Conservation (phyloP, 2,113 vertebrate species). For the Spea multiplicata region DNA sequence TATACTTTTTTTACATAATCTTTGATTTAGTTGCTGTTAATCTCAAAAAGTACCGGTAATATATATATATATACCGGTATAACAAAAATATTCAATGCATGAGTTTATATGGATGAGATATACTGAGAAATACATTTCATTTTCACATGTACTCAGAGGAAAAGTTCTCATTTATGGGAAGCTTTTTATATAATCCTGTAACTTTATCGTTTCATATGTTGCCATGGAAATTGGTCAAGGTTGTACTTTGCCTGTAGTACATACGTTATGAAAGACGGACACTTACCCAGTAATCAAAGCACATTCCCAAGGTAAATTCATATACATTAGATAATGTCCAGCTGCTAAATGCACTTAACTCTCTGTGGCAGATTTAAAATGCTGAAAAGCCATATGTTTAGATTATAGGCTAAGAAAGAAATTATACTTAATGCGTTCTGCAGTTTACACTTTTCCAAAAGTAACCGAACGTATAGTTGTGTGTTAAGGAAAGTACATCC, state of each 20-base stretch:
- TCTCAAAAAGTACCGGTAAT: no score
- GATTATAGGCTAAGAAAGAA: slow-evolving; percentile 22
- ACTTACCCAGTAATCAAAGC: slow-evolving; percentile 30
- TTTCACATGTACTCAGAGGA: no score
- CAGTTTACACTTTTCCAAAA: no score
- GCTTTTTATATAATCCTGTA: slow-evolving; percentile 1
- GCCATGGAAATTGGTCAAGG: slow-evolving; percentile 25
- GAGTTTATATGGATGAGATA: no score
- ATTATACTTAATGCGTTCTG: slow-evolving; percentile 19
- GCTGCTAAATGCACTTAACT: slow-evolving; percentile 39
- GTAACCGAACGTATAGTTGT: no score
- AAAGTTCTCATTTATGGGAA: no score
- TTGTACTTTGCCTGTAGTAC: slow-evolving; percentile 2
- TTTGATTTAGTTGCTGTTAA: no score
- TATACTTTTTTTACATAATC: no score
- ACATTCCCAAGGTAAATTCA: neutral
- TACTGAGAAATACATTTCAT: no score
- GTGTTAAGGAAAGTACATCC: no score
- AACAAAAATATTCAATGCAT: no score
- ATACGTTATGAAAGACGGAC: neutral
- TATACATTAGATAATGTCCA: slow-evolving; percentile 12
- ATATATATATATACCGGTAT: no score
- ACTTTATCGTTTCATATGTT: slow-evolving; percentile 14
- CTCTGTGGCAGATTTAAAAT: slow-evolving; percentile 16
- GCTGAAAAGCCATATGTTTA: slow-evolving; percentile 2